Evolutionary conservation across 2,888 invertebrate species (phyloP).

Genomic region (Hirtodrosophila alboralis): DNA sequence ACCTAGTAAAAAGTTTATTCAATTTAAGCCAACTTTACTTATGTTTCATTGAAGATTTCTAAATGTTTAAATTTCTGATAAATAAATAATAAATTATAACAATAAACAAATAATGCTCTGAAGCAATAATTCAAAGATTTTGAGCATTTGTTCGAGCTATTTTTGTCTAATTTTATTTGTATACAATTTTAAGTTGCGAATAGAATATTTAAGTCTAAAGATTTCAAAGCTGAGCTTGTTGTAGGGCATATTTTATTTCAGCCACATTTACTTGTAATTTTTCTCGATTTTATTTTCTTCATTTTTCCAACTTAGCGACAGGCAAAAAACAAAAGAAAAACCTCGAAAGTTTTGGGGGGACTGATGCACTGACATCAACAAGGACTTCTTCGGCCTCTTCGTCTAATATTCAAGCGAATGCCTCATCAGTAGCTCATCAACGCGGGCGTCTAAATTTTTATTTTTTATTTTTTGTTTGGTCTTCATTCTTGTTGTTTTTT

Average conservation of each 20-base stretch:
- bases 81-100: no score
- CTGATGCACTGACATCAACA: conserved; percentile 13
- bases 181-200: no score
- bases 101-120: no score
- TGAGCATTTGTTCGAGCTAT: no score
- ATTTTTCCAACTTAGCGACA: conserved; percentile 7
- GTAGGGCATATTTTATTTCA: neutral
- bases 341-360: conserved; percentile 53
- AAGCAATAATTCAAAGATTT: no score
- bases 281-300: conserved; percentile 1
- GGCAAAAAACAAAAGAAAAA: conserved; percentile 51
- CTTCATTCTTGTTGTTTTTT: conserved; percentile 10
- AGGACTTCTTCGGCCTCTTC: neutral
- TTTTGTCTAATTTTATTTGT: no score
- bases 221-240: no score
- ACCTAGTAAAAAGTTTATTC: no score
- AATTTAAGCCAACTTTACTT: no score
- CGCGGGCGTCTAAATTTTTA: conserved; percentile 48
- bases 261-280: neutral
- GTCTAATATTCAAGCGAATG: conserved; percentile 18
- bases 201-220: no score
- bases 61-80: no score
- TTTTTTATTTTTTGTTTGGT: conserved; percentile 12
- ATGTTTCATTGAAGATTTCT: no score
- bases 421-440: conserved; percentile 78